Percentiles rank a stretch among this genome's conserved stretches.
phyloP scores from a whole-genome alignment of 2,888 invertebrate genomes.

The Trichopoda pennipes region DNA sequence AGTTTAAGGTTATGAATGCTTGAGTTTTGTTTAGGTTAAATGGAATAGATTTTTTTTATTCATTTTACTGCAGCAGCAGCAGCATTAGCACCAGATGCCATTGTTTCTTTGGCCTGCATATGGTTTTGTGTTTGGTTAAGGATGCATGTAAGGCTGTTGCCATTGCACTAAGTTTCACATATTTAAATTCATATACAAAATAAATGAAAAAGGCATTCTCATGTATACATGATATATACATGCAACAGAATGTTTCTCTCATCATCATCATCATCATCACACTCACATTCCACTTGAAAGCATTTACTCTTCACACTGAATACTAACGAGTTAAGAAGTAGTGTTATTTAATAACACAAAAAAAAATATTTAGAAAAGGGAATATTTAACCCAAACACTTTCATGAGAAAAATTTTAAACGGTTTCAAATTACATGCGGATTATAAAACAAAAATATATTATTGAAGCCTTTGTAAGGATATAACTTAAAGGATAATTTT shows the following conservation, averaged over 20 bases:
- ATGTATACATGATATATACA: background rate
- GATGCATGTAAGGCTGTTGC: constrained; percentile 49
- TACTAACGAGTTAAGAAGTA: constrained; percentile 50
- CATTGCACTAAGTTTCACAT: constrained; percentile 48
- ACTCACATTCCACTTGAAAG: constrained; percentile 1
- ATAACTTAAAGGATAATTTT: no score
- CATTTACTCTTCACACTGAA: constrained; percentile 29
- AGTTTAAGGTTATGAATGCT: background rate
- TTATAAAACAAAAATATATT: no score
- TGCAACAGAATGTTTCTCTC: no score
- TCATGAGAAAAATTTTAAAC: background rate
- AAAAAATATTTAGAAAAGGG: background rate
- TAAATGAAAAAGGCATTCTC: constrained; percentile 5
- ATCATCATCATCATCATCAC: constrained; percentile 8
- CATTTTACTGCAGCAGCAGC: background rate
- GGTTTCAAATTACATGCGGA: no score
- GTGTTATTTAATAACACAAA: constrained; percentile 2
- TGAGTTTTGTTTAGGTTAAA: background rate
- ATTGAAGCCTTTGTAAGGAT: no score
- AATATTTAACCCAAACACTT: constrained; percentile 19
- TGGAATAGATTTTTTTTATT: constrained; percentile 2
- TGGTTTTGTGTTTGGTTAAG: constrained; percentile 52
- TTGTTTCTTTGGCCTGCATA: constrained; percentile 2
- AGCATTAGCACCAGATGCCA: no score
- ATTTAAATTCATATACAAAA: constrained; percentile 46